Base-by-base conservation (phyloP, 2,888 invertebrate genomes). In the Schizotus pectinicornis region DNA sequence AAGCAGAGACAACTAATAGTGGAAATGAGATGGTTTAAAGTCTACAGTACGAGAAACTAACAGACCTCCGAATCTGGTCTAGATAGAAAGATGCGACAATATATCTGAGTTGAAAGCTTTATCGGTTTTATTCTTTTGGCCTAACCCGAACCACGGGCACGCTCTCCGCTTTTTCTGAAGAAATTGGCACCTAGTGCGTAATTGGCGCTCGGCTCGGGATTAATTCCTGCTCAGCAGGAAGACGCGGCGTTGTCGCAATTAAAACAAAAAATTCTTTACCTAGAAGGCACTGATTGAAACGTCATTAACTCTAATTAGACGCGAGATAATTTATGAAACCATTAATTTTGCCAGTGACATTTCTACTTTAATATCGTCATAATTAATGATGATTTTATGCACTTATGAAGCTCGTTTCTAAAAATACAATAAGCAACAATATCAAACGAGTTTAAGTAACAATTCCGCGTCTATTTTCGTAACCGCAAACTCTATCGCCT, bases 301-400 rank as follows among this genome's bases (percentile, higher is more conserved):
- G 62, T 64, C 64, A 64, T 64, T 64, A 64, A 60, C 41, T 56
- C 60, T 62, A 64, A 64, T 64, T 64, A 64, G 62, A 62, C 58
- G 56, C 51, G 22, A 42, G 57, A 49, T 64, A 64, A 64, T 64
- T 64, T 64, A 64, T 64, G 59, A 59, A 59, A 54, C 60, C 56
- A 64, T 64, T 64, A 64, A 64, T 64, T 59, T 62, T 41, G 56
- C 60, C 55, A 61, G 60, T 61, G 59, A 54, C 62, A 62, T 59
- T 61, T 61, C 59, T 54, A 56, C 61, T 62, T 58, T 54, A 62
- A 61, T 61, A 64, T 64, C 64, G 57, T 56, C 49, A 53, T 62
- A 64, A 64, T 60, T 59, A 62, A 64, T 62, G 64, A 39, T 58
- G 54, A 64, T 64, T 62, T 64, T 64, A 64, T 64, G 58, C 64